Conservation (phyloP, 2,113 vertebrate genomes). For the Oophaga pumilio region DNA sequence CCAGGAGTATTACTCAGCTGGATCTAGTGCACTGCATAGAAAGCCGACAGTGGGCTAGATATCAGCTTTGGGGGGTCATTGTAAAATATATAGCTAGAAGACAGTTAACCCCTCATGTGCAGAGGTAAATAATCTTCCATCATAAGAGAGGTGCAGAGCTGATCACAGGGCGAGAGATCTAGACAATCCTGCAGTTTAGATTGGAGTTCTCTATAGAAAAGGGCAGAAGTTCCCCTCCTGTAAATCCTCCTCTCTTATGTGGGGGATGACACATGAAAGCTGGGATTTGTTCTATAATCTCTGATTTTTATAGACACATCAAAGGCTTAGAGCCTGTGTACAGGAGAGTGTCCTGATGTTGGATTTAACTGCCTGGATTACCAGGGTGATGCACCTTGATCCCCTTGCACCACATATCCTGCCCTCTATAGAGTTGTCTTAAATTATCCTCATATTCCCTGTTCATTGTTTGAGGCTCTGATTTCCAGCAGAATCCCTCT, state of each 20-base stretch:
- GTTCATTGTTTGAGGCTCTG: neutral
- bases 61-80: neutral
- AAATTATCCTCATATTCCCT: neutral
- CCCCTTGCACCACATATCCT: neutral
- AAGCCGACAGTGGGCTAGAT: neutral
- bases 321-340: slow-evolving; percentile 31
- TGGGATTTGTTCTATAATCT: slow-evolving; percentile 43
- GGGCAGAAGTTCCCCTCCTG: slow-evolving; percentile 19
- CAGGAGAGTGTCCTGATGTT: slow-evolving; percentile 18
- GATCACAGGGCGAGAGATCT: neutral
- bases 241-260: slow-evolving; percentile 43
- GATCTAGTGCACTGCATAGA: neutral
- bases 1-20: neutral
- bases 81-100: neutral
- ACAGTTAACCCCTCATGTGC: neutral
- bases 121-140: no score
- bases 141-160: neutral
- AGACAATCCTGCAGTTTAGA: neutral
- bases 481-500: neutral
- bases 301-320: slow-evolving; percentile 46
- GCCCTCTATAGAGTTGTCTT: neutral
- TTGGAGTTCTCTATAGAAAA: neutral
- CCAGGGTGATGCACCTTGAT: slow-evolving; percentile 24
- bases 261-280: slow-evolving; percentile 48
- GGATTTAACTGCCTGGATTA: slow-evolving; percentile 17